Conservation (phyloP, 2,888 invertebrate genomes). For the Drosophila limbata region DNA sequence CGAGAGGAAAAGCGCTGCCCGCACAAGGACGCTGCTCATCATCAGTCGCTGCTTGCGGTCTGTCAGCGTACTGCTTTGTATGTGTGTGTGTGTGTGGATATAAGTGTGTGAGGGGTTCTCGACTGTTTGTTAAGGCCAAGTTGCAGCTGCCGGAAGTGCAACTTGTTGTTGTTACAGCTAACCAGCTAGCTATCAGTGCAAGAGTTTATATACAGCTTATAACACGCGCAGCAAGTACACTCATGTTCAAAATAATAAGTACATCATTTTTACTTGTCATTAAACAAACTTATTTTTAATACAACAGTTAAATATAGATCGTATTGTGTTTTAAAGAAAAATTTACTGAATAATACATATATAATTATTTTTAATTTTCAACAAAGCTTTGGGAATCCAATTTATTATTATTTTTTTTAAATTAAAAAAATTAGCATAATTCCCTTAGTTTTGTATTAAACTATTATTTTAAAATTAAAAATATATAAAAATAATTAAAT, state of each 20-base stretch:
- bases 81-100: not conserved
- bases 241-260: not conserved
- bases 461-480: no score
- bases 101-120: not conserved
- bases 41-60: conserved; percentile 36
- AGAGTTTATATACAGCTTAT: conserved; percentile 12
- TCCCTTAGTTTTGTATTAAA: no score
- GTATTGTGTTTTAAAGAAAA: no score
- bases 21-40: conserved; percentile 48
- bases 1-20: conserved; percentile 14
- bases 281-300: not conserved
- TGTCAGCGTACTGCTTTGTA: conserved; percentile 1
- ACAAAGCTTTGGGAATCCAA: no score
- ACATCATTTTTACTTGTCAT: not conserved
- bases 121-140: conserved; percentile 34
- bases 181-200: conserved; percentile 16
- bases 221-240: conserved; percentile 7
- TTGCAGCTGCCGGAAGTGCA: conserved; percentile 69
- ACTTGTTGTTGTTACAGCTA: conserved; percentile 55
- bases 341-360: no score
- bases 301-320: not conserved
- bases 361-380: no score
- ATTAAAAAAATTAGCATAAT: no score
- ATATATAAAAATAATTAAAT: no score
- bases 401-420: no score